These are phyloP conservation scores for Nesidiocoris tenuis DNA, from an alignment of 2,888 invertebrate genomes.

Conservation along the genomic window DNA sequence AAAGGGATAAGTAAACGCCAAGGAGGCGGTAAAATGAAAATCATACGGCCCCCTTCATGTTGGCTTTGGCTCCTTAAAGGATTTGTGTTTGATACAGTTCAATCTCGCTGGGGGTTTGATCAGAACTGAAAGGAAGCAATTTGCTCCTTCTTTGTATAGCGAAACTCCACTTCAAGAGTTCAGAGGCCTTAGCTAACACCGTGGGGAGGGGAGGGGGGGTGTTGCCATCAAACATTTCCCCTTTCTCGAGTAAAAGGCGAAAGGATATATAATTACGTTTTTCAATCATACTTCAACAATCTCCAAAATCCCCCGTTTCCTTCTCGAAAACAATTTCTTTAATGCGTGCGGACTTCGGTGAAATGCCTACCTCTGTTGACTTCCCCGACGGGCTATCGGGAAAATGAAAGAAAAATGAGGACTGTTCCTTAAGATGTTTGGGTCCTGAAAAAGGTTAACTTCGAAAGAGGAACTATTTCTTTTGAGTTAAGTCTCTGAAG, in stretches of 20 bases:
- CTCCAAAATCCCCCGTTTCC: neutral
- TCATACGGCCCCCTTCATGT: constrained; percentile 29
- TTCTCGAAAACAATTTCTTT: neutral
- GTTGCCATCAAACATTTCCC: constrained; percentile 37
- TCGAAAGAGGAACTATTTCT: too few relatives aligned
- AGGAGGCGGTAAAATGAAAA: constrained; percentile 10
- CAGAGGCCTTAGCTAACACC: constrained; percentile 22
- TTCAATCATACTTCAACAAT: constrained; percentile 24
- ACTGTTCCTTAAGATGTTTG: too few relatives aligned
- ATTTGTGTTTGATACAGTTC: constrained; percentile 45
- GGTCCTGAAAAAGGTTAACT: too few relatives aligned
- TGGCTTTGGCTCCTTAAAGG: constrained; percentile 35
- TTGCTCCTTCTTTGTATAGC: constrained; percentile 38
- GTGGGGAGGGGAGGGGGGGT: constrained; percentile 23
- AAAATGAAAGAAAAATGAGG: too few relatives aligned
- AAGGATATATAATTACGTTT: constrained; percentile 42
- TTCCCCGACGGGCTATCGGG: too few relatives aligned
- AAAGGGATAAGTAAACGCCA: neutral
- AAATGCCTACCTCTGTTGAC: too few relatives aligned
- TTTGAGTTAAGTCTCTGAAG: too few relatives aligned
- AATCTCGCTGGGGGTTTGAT: constrained; percentile 43
- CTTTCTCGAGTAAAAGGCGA: constrained; percentile 2
- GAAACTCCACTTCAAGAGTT: constrained; percentile 26
- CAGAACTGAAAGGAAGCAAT: constrained; percentile 43
- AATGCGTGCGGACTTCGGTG: neutral